Conservation (phyloP, 2,797 vertebrate species). For the Caiman crocodilus region DNA sequence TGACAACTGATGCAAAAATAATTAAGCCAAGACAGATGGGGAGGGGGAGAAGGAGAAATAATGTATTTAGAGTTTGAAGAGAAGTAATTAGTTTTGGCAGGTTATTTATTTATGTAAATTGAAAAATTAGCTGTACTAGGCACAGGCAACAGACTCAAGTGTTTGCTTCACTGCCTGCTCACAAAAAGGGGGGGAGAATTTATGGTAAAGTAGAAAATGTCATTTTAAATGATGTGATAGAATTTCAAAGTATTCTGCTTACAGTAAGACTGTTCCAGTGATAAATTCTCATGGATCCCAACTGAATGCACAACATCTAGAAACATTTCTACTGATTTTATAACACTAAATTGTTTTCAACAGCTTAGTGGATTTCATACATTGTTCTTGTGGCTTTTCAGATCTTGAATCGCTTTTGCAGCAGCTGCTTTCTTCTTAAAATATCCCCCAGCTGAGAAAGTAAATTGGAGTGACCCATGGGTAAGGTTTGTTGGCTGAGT, state of each 20-base stretch:
- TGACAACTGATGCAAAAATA: slow-evolving; percentile 83
- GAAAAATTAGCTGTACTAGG: slow-evolving; percentile 78
- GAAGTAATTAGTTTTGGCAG: slow-evolving; percentile 84
- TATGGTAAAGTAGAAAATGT: slow-evolving; percentile 40
- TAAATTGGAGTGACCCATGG: not conserved
- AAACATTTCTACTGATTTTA: slow-evolving; percentile 26
- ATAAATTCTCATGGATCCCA: slow-evolving; percentile 23
- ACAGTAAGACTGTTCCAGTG: slow-evolving; percentile 13
- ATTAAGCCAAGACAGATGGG: slow-evolving; percentile 80
- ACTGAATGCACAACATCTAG: not conserved
- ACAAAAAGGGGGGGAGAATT: slow-evolving; percentile 44
- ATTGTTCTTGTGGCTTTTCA: slow-evolving; percentile 3
- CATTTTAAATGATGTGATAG: slow-evolving; percentile 50
- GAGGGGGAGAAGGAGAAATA: slow-evolving; percentile 74
- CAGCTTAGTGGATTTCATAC: slow-evolving; percentile 31
- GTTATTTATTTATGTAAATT: slow-evolving; percentile 86
- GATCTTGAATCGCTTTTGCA: slow-evolving; percentile 7
- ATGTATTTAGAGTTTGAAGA: slow-evolving; percentile 81
- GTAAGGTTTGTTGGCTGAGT: not conserved
- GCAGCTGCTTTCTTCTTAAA: slow-evolving; percentile 23
- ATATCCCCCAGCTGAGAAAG: slow-evolving; percentile 25
- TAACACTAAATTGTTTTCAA: not conserved
- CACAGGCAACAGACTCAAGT: slow-evolving; percentile 57
- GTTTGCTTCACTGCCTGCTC: slow-evolving; percentile 54
- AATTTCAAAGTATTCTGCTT: slow-evolving; percentile 34